phyloP scores from a whole-genome alignment of 1,140 invertebrate species.

The Argopecten irradians region DNA sequence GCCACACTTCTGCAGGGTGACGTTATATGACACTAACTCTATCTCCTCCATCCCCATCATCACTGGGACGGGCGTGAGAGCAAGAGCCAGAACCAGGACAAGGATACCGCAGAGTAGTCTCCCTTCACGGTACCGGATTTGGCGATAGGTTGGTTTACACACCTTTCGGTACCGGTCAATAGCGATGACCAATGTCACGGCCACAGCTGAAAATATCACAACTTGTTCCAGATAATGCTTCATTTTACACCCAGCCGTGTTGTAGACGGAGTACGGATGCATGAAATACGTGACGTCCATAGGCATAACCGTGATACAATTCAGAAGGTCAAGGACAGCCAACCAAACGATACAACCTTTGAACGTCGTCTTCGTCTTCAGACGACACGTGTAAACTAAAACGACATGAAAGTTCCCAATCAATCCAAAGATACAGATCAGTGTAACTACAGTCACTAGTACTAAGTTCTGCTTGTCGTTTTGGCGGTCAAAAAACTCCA shows the following conservation, averaged over 20 bases:
- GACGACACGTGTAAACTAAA: constrained; percentile 39
- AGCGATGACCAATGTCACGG: constrained; percentile 58
- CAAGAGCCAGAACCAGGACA: background rate
- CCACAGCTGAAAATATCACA: constrained; percentile 53
- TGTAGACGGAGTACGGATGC: constrained; percentile 55
- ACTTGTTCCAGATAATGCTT: constrained; percentile 54
- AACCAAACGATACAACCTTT: constrained; percentile 54
- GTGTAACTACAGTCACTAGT: background rate
- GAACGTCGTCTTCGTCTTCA: constrained; percentile 46
- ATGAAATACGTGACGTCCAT: constrained; percentile 61
- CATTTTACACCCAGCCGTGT: constrained; percentile 54
- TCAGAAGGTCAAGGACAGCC: constrained; percentile 57
- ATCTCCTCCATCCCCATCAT: background rate
- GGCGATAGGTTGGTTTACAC: constrained; percentile 47
- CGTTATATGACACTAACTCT: background rate
- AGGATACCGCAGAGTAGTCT: background rate
- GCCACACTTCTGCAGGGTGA: background rate
- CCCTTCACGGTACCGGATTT: background rate
- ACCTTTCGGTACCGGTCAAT: constrained; percentile 59
- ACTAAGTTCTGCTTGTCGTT: background rate
- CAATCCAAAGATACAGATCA: constrained; percentile 28
- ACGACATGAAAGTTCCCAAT: constrained; percentile 47
- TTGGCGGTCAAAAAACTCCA: background rate
- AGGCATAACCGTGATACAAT: constrained; percentile 55
- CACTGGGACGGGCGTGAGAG: background rate